These are phyloP conservation scores for Aphodius sticticus DNA, from an alignment of 2,888 invertebrate species.

Conservation along the genomic window DNA sequence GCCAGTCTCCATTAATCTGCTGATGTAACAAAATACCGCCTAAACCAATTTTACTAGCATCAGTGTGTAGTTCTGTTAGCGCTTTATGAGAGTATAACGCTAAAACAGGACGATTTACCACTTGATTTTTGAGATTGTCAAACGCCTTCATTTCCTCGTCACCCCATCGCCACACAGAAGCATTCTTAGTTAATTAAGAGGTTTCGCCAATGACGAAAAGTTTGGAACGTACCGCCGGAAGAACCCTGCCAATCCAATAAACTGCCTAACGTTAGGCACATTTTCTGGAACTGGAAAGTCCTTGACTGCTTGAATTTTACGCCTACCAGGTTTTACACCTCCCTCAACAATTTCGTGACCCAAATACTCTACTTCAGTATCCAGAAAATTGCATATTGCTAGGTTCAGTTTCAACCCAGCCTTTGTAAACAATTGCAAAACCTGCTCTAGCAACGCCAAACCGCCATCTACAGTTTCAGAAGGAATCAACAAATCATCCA, in stretches of 20 bases:
- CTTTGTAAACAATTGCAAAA: slow-evolving; percentile 31
- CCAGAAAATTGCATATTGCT: slow-evolving; percentile 37
- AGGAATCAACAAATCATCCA: slow-evolving; percentile 42
- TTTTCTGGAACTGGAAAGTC: slow-evolving; percentile 35
- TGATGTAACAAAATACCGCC: slow-evolving; percentile 18
- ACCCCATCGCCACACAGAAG: slow-evolving; percentile 34
- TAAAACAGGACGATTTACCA: slow-evolving; percentile 42
- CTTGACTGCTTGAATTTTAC: slow-evolving; percentile 36
- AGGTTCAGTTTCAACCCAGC: slow-evolving; percentile 21
- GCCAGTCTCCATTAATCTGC: slow-evolving; percentile 11
- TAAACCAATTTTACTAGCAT: slow-evolving; percentile 38
- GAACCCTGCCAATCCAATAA: slow-evolving; percentile 26
- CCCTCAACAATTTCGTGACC: slow-evolving; percentile 21
- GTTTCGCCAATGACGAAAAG: slow-evolving; percentile 23
- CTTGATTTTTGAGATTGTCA: slow-evolving; percentile 32
- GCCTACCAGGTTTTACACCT: slow-evolving; percentile 36
- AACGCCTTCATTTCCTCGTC: slow-evolving; percentile 37
- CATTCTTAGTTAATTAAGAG: slow-evolving; percentile 33
- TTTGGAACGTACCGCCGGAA: slow-evolving; percentile 27
- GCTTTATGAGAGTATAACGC: slow-evolving; percentile 41
- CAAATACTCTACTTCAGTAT: slow-evolving; percentile 27
- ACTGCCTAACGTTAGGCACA: slow-evolving; percentile 35
- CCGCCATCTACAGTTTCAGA: slow-evolving; percentile 26
- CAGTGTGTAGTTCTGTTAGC: slow-evolving; percentile 47
- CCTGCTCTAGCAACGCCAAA: slow-evolving; percentile 33